These are phyloP conservation scores for Discoglossus pictus DNA, from an alignment of 2,797 vertebrate genomes.

Conservation along the genomic window DNA sequence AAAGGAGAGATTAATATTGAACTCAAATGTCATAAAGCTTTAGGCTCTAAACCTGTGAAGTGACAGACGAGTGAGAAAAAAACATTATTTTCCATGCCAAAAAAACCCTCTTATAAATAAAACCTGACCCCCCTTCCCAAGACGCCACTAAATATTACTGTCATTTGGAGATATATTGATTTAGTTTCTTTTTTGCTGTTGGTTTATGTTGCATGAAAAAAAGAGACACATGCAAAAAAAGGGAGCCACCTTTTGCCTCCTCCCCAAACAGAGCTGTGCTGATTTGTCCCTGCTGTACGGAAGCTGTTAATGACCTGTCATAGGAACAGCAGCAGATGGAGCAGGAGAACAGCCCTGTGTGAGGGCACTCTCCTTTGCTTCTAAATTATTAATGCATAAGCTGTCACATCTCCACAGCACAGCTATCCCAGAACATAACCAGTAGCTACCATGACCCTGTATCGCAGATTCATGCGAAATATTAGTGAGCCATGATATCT, in stretches of 20 bases:
- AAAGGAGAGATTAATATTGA: constrained; percentile 40
- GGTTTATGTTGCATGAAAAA: constrained; percentile 29
- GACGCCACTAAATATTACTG: constrained; percentile 27
- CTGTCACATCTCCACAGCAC: constrained; percentile 36
- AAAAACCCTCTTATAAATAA: constrained; percentile 22
- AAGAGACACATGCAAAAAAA: constrained; percentile 26
- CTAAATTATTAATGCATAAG: constrained; percentile 46
- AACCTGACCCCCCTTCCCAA: constrained; percentile 6
- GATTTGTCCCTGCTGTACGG: constrained; percentile 14
- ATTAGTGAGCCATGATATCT: neutral
- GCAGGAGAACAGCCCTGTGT: constrained; percentile 29
- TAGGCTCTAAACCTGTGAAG: constrained; percentile 46
- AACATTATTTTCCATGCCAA: constrained; percentile 32
- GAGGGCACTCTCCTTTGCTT: constrained; percentile 30
- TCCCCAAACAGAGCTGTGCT: constrained; percentile 1
- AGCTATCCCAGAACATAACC: constrained; percentile 21
- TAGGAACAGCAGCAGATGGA: constrained; percentile 39
- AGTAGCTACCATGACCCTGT: neutral
- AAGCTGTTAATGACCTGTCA: constrained; percentile 52
- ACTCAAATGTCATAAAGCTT: constrained; percentile 46
- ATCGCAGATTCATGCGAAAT: constrained; percentile 16
- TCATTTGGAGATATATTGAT: constrained; percentile 26
- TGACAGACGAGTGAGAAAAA: constrained; percentile 31
- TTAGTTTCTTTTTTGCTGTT: constrained; percentile 19
- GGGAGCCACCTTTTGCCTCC: constrained; percentile 17